These are phyloP conservation scores for Rhodeus uyekii DNA, from an alignment of 2,797 vertebrate species.

Conservation along the genomic window DNA sequence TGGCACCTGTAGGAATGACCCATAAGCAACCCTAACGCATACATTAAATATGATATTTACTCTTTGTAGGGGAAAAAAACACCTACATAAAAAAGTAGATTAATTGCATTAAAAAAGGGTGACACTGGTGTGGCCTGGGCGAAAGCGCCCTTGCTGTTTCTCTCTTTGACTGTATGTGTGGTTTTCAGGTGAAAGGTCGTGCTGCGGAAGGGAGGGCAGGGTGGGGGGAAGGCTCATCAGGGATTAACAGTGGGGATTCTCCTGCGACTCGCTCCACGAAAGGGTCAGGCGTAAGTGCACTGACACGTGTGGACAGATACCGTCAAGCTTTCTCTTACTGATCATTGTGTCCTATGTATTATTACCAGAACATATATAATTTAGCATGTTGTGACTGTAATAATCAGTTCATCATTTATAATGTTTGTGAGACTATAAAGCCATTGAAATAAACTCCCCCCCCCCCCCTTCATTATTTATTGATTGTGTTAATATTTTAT, in stretches of 20 bases:
- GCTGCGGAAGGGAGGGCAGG: constrained; percentile 17
- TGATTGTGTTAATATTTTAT: not conserved
- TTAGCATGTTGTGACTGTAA: not conserved
- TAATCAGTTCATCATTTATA: not conserved
- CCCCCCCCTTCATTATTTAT: not conserved
- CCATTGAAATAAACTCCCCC: not conserved
- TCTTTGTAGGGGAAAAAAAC: not conserved
- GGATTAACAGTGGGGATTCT: constrained; percentile 62
- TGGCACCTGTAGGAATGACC: constrained; percentile 35
- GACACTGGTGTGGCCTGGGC: not conserved
- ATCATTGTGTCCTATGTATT: not conserved
- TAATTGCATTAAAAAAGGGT: not conserved
- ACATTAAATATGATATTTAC: constrained; percentile 7
- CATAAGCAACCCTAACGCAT: constrained; percentile 16
- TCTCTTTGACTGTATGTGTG: constrained; percentile 27
- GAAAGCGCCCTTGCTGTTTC: not conserved
- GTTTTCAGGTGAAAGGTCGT: constrained; percentile 64
- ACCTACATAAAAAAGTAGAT: not conserved
- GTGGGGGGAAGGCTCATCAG: constrained; percentile 36
- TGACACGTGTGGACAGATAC: constrained; percentile 46
- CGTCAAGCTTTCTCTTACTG: constrained; percentile 17
- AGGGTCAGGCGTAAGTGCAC: constrained; percentile 51
- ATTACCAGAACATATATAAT: constrained; percentile 19
- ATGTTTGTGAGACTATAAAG: not conserved
- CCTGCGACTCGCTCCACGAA: constrained; percentile 43